A percentile compares a stretch with the other conserved stretches of the same genome.
These are phyloP conservation scores for Catotricha subobsoleta DNA, from an alignment of 2,888 invertebrate genomes.

Conservation along the genomic window DNA sequence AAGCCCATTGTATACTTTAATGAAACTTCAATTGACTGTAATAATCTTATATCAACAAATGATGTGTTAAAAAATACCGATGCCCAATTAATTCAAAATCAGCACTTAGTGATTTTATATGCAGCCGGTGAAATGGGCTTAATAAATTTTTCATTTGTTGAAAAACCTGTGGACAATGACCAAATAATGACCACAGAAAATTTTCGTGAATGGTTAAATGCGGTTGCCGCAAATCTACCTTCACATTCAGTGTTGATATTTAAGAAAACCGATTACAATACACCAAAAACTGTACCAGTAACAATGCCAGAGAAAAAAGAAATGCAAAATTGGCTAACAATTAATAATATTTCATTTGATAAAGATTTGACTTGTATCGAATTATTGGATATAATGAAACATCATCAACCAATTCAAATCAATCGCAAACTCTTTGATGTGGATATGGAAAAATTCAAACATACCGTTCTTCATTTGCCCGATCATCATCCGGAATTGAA, in stretches of 20 bases:
- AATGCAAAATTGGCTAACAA: too few species aligned
- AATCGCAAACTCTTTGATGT: background rate
- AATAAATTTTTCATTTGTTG: constrained; percentile 2
- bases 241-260: background rate
- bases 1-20: background rate
- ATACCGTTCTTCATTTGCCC: background rate
- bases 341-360: too few species aligned
- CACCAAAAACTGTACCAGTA: background rate
- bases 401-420: background rate
- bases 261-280: too few species aligned
- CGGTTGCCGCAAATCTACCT: background rate
- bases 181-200: background rate
- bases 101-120: background rate
- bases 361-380: background rate
- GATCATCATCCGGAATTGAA: background rate
- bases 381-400: background rate
- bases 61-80: background rate
- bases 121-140: background rate
- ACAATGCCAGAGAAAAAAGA: too few species aligned
- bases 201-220: constrained; percentile 1
- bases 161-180: background rate
- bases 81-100: background rate
- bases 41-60: background rate
- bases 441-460: too few species aligned
- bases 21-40: too few species aligned